phyloP scores from a whole-genome alignment of 2,113 vertebrate genomes.

The Riparia riparia region DNA sequence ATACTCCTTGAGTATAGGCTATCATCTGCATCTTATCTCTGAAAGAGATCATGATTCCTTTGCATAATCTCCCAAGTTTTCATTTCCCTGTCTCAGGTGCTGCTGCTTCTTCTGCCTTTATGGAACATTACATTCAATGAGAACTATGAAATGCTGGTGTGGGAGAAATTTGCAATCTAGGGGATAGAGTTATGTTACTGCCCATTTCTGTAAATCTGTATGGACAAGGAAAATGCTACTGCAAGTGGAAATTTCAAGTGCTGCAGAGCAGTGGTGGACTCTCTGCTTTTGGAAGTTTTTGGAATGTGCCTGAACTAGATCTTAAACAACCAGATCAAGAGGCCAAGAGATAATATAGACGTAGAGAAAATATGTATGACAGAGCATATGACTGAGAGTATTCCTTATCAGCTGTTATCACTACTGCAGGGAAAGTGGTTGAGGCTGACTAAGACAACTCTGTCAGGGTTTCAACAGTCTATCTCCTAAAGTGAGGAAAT shows the following conservation, averaged over 20 bases:
- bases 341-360: not conserved
- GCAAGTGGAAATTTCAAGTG: not conserved
- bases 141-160: not conserved
- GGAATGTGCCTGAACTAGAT: not conserved
- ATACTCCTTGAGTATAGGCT: not conserved
- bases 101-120: not conserved
- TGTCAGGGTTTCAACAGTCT: not conserved
- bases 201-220: not conserved
- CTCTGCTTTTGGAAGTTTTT: not conserved
- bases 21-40: not conserved
- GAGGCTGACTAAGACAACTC: not conserved
- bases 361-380: accelerated
- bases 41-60: not conserved
- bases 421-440: not conserved
- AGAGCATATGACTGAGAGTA: not conserved
- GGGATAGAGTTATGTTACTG: not conserved
- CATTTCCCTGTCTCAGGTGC: not conserved
- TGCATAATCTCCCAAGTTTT: not conserved
- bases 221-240: not conserved
- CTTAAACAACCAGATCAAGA: not conserved
- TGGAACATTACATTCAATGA: not conserved
- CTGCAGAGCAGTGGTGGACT: not conserved
- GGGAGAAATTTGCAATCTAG: not conserved
- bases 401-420: not conserved
- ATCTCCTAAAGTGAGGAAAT: not conserved